These are phyloP conservation scores for Luperina testacea DNA, from an alignment of 2,888 invertebrate species.

Conservation along the genomic window DNA sequence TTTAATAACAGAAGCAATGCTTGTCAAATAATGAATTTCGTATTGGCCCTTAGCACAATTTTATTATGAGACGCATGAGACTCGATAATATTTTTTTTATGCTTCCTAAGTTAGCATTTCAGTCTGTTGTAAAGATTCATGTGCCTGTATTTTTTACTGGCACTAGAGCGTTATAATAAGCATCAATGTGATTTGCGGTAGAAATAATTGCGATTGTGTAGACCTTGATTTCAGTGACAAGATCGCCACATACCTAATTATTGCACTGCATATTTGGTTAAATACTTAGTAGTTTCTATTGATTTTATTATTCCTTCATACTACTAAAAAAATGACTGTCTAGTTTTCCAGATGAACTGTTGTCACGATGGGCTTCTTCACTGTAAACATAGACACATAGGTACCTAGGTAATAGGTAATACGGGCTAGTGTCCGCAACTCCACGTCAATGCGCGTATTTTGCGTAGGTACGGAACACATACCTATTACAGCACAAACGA, in stretches of 20 bases:
- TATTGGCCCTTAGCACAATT: neutral
- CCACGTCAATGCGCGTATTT: no score
- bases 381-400: neutral
- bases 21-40: neutral
- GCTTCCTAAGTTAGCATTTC: no score
- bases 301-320: no score
- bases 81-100: no score
- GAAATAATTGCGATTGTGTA: neutral
- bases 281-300: no score
- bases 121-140: neutral
- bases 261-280: neutral
- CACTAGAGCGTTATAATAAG: neutral
- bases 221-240: neutral
- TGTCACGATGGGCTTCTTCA: neutral
- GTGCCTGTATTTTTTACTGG: neutral
- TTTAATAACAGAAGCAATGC: neutral
- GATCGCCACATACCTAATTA: neutral
- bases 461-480: no score
- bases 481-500: neutral
- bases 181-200: neutral
- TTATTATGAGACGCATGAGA: no score
- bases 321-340: neutral
- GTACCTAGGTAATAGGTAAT: no score
- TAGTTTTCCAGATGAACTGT: neutral
- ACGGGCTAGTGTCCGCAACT: no score